Percentiles rank a stretch among this genome's conserved stretches.
Evolutionary conservation across 2,113 vertebrate species (phyloP).

Genomic region (Castor canadensis): DNA sequence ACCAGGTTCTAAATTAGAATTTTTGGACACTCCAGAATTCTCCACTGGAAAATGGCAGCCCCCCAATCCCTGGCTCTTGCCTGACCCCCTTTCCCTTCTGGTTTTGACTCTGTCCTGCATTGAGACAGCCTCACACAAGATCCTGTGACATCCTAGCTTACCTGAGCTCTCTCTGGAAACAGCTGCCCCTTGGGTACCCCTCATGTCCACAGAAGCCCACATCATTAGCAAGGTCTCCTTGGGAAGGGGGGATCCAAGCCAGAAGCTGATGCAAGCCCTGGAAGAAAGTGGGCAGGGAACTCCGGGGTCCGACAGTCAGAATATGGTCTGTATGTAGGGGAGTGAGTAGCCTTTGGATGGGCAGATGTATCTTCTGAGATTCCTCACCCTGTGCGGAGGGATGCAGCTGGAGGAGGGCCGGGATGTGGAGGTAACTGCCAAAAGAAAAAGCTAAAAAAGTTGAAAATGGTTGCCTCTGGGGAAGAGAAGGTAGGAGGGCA

Average conservation of each 20-base stretch:
- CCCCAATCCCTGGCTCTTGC: neutral
- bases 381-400: neutral
- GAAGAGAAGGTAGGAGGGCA: neutral
- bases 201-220: neutral
- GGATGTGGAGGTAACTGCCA: neutral
- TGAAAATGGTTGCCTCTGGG: neutral
- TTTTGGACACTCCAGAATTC: slow-evolving; percentile 14
- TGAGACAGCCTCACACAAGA: neutral
- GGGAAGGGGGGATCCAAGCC: neutral
- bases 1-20: slow-evolving; percentile 55
- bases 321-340: neutral
- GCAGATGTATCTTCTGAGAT: neutral
- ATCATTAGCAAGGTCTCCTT: neutral
- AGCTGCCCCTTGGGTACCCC: neutral
- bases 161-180: neutral
- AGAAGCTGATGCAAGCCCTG: neutral
- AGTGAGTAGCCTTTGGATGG: neutral
- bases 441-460: neutral
- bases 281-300: neutral
- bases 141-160: neutral
- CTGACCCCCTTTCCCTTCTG: neutral
- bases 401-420: neutral
- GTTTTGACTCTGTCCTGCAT: neutral
- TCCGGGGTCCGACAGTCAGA: neutral
- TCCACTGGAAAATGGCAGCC: neutral